Base-by-base conservation (phyloP, 2,113 vertebrate genomes). In the Aegotheles bennettii region DNA sequence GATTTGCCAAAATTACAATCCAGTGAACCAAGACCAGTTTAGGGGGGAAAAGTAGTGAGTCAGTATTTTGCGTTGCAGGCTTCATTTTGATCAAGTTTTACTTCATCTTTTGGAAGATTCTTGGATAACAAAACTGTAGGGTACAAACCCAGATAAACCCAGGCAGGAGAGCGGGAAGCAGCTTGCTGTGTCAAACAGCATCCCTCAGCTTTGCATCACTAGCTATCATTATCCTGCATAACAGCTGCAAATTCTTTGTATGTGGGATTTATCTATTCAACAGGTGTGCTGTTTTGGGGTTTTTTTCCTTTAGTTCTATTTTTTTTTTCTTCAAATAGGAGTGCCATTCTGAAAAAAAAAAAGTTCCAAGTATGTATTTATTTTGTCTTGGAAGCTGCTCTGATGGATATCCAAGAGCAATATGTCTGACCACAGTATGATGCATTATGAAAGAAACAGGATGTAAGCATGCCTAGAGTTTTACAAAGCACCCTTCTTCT, bases 381-480 rank as follows among this genome's bases (percentile, higher is more conserved):
- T 80, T 85, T 93, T 65, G 24, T 84, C 63, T 74, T 77, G 78
- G 59, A 80, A 86, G 42, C 33, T 88, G 28, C 45, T 88, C 47
- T 71, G 38, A 42, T 63, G 40, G 36, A 4, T 81, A 67, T 77
- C 64, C 64, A 47, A 56, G 68, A 84, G 50, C 51, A 63, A 51
- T 64, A 45, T 38, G 75, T 92, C 60, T 74, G 84, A 76, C 35
- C 18, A 10, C 76, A 64, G n/a, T 36, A 12, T 14, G 25, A 45
- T 74, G 38, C 20, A 17, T 86, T 86, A 75, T 2, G 0, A 89
- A 75, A 81, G 53, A 67, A 93, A 48, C 50, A 54, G 70, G 51
- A 81, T 74, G 29, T 64, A 64, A 84, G 69, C 51, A 16, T 59
- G 69, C 60, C 73, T n/a, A 84, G 57, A 77, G 43, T 40, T 87